A percentile compares a stretch with the other conserved stretches of the same genome.
Evolutionary conservation across 2,113 vertebrate genomes (phyloP).

Genomic region (Oreochromis niloticus): DNA sequence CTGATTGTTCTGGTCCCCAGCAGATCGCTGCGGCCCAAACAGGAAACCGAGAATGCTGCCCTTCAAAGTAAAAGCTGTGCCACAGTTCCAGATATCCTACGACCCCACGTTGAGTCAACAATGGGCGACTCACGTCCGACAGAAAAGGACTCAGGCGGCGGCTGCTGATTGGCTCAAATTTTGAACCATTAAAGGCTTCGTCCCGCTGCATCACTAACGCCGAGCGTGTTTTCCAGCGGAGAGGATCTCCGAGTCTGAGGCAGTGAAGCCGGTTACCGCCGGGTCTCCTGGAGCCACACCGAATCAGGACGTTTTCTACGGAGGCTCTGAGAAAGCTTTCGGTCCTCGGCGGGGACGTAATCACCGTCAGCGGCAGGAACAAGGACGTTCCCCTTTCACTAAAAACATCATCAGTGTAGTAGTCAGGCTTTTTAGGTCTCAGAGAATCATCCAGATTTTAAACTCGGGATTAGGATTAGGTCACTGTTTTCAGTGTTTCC

Average conservation of each 20-base stretch:
- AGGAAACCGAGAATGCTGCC: background rate
- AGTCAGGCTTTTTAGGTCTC: background rate
- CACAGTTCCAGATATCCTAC: background rate
- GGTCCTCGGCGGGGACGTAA: background rate
- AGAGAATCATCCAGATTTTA: background rate
- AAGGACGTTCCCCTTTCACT: background rate
- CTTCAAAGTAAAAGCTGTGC: background rate
- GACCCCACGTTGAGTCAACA: background rate
- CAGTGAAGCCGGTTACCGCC: background rate
- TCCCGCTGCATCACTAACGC: background rate
- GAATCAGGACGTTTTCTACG: background rate
- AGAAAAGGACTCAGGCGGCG: background rate
- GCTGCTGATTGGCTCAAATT: background rate
- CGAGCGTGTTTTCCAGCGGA: background rate
- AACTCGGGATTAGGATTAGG: background rate
- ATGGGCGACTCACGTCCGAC: background rate
- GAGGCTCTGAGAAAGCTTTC: background rate
- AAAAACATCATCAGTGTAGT: background rate
- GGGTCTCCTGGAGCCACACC: background rate
- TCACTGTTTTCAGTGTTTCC: background rate
- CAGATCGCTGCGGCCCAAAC: background rate
- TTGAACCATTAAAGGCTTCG: background rate
- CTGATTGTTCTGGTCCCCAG: background rate
- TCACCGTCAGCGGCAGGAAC: background rate
- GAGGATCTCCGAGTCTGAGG: background rate